Percentiles rank a stretch among this genome's conserved stretches.
These are phyloP conservation scores for Diplogasteroides magnus DNA, from an alignment of 1,140 invertebrate species.

Conservation along the genomic window DNA sequence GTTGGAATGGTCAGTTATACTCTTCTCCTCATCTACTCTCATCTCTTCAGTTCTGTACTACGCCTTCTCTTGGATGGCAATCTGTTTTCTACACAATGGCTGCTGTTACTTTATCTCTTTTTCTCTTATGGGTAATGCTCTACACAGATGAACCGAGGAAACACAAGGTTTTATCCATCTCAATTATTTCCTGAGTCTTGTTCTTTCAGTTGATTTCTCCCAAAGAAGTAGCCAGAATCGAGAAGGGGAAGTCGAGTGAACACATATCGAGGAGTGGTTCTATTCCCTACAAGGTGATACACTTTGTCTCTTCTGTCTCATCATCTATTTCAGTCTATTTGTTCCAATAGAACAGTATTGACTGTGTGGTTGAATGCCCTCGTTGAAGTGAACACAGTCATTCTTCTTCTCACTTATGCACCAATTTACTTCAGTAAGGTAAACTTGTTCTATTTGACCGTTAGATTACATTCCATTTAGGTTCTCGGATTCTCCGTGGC, in stretches of 20 bases:
- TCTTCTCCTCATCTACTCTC: neutral
- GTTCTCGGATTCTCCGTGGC: neutral
- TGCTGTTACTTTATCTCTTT: neutral
- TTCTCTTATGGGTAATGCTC: neutral
- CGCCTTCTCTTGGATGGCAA: neutral
- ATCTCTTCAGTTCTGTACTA: neutral
- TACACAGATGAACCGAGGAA: neutral
- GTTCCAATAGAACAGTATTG: neutral
- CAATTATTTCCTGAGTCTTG: no score
- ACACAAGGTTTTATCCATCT: neutral
- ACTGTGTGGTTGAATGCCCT: neutral
- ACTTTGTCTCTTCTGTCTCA: no score
- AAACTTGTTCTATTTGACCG: neutral
- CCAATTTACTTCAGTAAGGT: neutral
- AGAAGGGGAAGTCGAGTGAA: neutral
- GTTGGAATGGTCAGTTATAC: neutral
- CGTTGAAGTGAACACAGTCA: neutral
- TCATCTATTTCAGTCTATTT: neutral
- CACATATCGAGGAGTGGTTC: neutral
- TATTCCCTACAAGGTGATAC: neutral
- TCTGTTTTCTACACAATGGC: neutral
- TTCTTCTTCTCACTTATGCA: neutral
- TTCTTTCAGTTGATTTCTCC: neutral
- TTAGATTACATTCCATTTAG: no score
- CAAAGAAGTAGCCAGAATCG: neutral